These are phyloP conservation scores for Leptinotarsa peninsularis DNA, from an alignment of 2,888 invertebrate genomes.

Conservation along the genomic window DNA sequence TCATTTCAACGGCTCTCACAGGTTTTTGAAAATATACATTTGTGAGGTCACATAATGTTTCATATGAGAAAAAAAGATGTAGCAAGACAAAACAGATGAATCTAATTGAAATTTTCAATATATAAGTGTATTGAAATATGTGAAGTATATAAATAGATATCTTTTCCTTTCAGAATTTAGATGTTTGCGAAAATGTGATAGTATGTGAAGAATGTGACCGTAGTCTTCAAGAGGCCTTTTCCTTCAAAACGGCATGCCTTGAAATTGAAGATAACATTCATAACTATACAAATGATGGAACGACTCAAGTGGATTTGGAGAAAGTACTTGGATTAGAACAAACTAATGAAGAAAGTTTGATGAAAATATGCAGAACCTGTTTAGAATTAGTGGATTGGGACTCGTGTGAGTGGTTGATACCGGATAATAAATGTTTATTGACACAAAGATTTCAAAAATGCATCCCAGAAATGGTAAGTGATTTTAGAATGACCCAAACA, in stretches of 20 bases:
- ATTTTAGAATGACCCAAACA: neutral
- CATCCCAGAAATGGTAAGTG: conserved; percentile 29
- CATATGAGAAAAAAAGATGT: too few species aligned
- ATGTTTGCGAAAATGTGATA: conserved; percentile 5
- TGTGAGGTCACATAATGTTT: too few species aligned
- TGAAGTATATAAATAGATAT: too few species aligned
- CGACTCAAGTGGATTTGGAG: conserved; percentile 31
- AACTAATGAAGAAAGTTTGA: neutral
- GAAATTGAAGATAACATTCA: conserved; percentile 36
- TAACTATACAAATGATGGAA: conserved; percentile 21
- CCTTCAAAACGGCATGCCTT: conserved; percentile 27
- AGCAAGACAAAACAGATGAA: neutral
- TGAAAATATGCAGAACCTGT: conserved; percentile 32
- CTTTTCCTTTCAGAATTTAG: conserved; percentile 20
- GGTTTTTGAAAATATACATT: too few species aligned
- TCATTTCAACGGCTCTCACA: too few species aligned
- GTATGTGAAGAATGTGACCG: conserved; percentile 23
- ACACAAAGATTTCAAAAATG: conserved; percentile 15
- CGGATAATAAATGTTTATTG: conserved; percentile 9
- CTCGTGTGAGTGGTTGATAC: conserved; percentile 12
- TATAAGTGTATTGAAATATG: too few species aligned
- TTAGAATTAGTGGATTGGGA: conserved; percentile 24
- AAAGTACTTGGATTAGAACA: conserved; percentile 26
- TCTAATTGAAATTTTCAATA: neutral
- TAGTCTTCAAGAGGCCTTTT: conserved; percentile 18